A percentile compares a stretch with the other conserved stretches of the same genome.
Conservation (phyloP, 2,113 vertebrate genomes). For the Grammomys dolichurus region DNA sequence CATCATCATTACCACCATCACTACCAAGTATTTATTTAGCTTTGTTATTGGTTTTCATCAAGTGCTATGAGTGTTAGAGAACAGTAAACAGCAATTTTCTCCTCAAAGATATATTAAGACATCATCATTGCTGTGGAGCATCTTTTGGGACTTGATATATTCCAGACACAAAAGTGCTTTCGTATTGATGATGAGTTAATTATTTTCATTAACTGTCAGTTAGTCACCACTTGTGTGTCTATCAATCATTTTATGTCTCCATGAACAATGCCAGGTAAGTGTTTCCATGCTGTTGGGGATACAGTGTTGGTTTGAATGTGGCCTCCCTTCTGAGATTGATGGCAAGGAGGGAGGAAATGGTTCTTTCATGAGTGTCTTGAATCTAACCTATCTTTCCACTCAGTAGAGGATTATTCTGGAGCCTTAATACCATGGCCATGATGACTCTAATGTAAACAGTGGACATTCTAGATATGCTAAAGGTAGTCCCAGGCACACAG, state of each 20-base stretch:
- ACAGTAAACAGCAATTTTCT: not conserved
- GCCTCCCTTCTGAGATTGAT: not conserved
- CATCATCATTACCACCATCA: not conserved
- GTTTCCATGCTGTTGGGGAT: not conserved
- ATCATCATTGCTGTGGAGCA: not conserved
- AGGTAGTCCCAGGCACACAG: accelerated
- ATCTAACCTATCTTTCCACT: not conserved
- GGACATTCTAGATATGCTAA: not conserved
- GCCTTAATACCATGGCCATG: not conserved
- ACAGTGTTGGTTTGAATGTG: not conserved
- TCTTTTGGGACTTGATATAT: not conserved
- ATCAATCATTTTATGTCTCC: not conserved
- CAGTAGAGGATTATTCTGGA: not conserved
- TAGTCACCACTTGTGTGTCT: not conserved
- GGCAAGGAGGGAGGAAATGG: not conserved
- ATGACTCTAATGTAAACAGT: not conserved
- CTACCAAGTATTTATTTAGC: not conserved
- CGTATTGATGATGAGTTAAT: not conserved
- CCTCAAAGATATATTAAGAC: not conserved
- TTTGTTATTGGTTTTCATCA: not conserved
- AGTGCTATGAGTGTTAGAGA: not conserved
- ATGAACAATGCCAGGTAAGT: not conserved
- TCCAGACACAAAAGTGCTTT: not conserved
- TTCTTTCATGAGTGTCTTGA: not conserved
- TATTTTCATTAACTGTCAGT: not conserved